These are phyloP conservation scores for Sisyra terminalis DNA, from an alignment of 2,888 invertebrate genomes.

Conservation along the genomic window DNA sequence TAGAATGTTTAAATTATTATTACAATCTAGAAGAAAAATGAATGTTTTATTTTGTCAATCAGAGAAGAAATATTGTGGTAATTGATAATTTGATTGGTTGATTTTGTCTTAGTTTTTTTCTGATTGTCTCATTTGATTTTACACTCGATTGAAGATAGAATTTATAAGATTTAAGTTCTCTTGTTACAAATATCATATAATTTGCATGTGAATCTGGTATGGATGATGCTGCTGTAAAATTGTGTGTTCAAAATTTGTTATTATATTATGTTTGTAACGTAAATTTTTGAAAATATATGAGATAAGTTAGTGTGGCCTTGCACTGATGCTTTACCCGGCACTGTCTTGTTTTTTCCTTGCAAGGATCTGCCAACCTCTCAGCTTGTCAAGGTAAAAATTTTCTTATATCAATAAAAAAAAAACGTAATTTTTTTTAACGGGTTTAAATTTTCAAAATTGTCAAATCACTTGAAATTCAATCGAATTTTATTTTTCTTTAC, in stretches of 20 bases:
- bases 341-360: slow-evolving; percentile 17
- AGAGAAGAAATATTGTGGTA: no score
- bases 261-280: not conserved
- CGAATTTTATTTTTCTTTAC: not conserved
- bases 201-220: no score
- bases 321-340: slow-evolving; percentile 10
- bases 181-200: no score
- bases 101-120: no score
- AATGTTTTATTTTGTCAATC: no score
- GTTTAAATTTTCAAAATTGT: not conserved
- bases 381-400: slow-evolving; percentile 38
- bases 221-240: not conserved
- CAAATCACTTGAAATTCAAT: not conserved
- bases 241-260: slow-evolving; percentile 3
- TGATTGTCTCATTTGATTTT: no score
- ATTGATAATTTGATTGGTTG: no score
- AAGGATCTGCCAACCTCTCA: slow-evolving; percentile 50
- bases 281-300: no score
- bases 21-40: no score
- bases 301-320: slow-evolving; percentile 6
- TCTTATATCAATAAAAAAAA: not conserved
- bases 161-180: no score
- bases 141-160: no score
- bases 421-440: not conserved
- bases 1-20: no score